phyloP scores from a whole-genome alignment of 1,140 invertebrate species.

The Odontomachus brunneus region DNA sequence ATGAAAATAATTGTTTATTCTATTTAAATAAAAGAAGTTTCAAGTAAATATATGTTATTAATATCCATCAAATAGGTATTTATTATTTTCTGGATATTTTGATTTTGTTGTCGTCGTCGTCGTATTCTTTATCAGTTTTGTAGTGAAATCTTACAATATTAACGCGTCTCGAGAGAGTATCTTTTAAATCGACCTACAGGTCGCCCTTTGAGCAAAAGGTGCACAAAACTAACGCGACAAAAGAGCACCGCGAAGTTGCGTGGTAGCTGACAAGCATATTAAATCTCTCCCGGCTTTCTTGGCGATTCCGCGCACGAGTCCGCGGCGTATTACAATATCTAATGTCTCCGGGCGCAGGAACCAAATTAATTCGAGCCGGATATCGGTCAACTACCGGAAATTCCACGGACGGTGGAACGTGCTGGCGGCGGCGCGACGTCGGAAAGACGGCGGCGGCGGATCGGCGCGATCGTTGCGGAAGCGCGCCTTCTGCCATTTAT shows the following conservation, averaged over 20 bases:
- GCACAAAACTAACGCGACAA: too few species aligned
- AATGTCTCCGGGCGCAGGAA: constrained; percentile 59
- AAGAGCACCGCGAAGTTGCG: too few species aligned
- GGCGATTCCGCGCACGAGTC: constrained; percentile 64
- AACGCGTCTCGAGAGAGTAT: too few species aligned
- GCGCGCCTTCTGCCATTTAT: constrained; percentile 54
- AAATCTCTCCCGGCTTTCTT: constrained; percentile 65
- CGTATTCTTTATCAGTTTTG: not conserved
- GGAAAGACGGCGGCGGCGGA: constrained; percentile 9
- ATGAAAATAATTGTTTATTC: too few species aligned
- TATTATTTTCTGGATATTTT: too few species aligned
- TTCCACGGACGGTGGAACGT: constrained; percentile 53
- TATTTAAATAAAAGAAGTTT: too few species aligned
- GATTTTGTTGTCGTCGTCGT: too few species aligned
- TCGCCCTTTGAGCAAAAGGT: too few species aligned
- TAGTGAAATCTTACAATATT: not conserved
- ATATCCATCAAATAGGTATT: too few species aligned
- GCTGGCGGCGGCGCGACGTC: constrained; percentile 16
- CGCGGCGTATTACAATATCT: constrained; percentile 66
- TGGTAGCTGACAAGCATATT: constrained; percentile 30
- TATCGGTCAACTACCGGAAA: constrained; percentile 71
- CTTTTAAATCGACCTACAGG: too few species aligned
- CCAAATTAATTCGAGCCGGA: constrained; percentile 70
- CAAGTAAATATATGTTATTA: too few species aligned
- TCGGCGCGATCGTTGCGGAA: constrained; percentile 38